Evolutionary conservation across 2,888 invertebrate genomes (phyloP).

Genomic region (Malachius bipustulatus): DNA sequence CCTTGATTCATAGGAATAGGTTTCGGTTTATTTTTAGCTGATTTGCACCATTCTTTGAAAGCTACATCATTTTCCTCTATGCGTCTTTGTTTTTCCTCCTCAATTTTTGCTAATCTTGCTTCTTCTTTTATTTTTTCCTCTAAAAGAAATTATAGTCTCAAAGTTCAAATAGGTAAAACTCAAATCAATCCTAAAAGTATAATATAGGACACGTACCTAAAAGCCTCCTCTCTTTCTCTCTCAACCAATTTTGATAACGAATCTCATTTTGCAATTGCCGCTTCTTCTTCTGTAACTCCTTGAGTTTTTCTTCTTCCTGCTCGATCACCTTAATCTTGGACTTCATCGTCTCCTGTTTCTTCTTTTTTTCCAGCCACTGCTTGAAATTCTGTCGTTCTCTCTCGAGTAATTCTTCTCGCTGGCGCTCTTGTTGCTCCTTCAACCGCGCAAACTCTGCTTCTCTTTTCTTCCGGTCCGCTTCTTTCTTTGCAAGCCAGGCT

Average conservation of each 20-base stretch:
- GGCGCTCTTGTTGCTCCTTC: conserved; percentile 29
- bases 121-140: conserved; percentile 31
- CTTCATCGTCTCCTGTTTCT: conserved; percentile 26
- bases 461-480: conserved; percentile 27
- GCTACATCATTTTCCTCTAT: conserved; percentile 45
- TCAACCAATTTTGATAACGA: conserved; percentile 40
- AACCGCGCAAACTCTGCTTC: conserved; percentile 24
- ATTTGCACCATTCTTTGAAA: conserved; percentile 50
- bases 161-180: conserved; percentile 1
- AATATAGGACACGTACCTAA: conserved; percentile 38
- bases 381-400: conserved; percentile 36
- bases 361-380: conserved; percentile 30
- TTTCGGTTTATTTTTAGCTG: conserved; percentile 48
- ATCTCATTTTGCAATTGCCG: conserved; percentile 27
- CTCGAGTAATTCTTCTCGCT: conserved; percentile 31
- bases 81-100: conserved; percentile 43
- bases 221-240: conserved; percentile 45
- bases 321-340: conserved; percentile 38
- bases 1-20: conserved; percentile 51
- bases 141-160: conserved; percentile 17
- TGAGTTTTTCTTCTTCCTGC: conserved; percentile 27
- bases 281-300: conserved; percentile 30
- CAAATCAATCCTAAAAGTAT: background rate
- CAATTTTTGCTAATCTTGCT: conserved; percentile 36
- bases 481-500: conserved; percentile 42